phyloP scores from a whole-genome alignment of 2,113 vertebrate species.

The Monopterus albus region DNA sequence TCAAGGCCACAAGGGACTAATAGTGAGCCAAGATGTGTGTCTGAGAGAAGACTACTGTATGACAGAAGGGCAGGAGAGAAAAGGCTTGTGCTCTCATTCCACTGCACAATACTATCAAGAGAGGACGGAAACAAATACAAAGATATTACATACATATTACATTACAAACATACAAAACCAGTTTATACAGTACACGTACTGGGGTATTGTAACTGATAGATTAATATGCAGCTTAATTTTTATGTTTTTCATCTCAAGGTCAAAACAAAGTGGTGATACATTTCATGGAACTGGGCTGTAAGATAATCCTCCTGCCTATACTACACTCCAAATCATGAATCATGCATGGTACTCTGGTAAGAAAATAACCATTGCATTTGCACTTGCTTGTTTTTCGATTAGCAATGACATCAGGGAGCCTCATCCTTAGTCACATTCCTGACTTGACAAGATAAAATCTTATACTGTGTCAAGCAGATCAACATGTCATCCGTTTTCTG shows the following conservation, averaged over 20 bases:
- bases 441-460: constrained; percentile 38
- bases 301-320: constrained; percentile 37
- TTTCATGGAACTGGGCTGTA: constrained; percentile 36
- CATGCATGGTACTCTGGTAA: constrained; percentile 53
- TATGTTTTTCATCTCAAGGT: constrained; percentile 41
- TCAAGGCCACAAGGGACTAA: constrained; percentile 29
- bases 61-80: constrained; percentile 21
- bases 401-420: constrained; percentile 24
- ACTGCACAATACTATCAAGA: constrained; percentile 26
- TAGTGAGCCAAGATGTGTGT: constrained; percentile 32
- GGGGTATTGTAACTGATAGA: constrained; percentile 4
- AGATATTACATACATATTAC: too few relatives aligned
- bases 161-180: too few relatives aligned
- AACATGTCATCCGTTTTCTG: constrained; percentile 18
- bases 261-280: constrained; percentile 35
- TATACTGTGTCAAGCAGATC: constrained; percentile 23
- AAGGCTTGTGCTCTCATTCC: constrained; percentile 17
- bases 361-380: constrained; percentile 42
- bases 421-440: constrained; percentile 30
- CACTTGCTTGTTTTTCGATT: constrained; percentile 57
- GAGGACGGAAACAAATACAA: constrained; percentile 15
- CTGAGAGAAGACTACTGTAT: constrained; percentile 26
- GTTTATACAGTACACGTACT: too few relatives aligned
- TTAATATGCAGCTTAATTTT: constrained; percentile 11
- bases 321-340: constrained; percentile 59